These are phyloP conservation scores for Hyposmocoma kahamanoa DNA, from an alignment of 1,140 invertebrate genomes.

Conservation along the genomic window DNA sequence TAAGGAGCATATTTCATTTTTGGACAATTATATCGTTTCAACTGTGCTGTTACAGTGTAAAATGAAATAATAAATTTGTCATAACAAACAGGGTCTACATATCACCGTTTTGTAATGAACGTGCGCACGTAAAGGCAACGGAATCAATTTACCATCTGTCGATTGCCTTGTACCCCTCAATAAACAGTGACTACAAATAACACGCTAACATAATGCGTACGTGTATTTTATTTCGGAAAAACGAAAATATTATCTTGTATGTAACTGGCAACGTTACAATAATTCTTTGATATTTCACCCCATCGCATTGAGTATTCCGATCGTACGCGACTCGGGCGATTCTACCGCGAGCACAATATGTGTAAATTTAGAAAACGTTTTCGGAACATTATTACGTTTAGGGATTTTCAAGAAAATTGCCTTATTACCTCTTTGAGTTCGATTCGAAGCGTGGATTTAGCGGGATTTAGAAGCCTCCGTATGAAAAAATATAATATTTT, in stretches of 20 bases:
- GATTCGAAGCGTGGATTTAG: constrained; percentile 52
- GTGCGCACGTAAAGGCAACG: too few species aligned
- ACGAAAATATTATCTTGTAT: constrained; percentile 9
- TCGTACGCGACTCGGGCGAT: constrained; percentile 48
- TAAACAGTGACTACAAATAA: too few species aligned
- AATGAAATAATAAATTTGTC: too few species aligned
- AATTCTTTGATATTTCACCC: constrained; percentile 40
- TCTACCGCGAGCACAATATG: constrained; percentile 57
- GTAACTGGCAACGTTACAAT: constrained; percentile 27
- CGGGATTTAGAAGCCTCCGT: constrained; percentile 37
- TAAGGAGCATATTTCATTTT: too few species aligned
- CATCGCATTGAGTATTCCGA: constrained; percentile 54
- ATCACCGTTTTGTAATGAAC: too few species aligned
- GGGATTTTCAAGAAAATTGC: constrained; percentile 70
- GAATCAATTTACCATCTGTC: too few species aligned
- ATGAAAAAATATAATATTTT: constrained; percentile 4
- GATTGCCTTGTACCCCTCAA: too few species aligned
- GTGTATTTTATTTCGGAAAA: constrained; percentile 1
- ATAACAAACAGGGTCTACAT: too few species aligned
- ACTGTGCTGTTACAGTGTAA: too few species aligned
- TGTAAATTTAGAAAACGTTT: constrained; percentile 69
- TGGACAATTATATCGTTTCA: too few species aligned
- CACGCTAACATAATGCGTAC: too few species aligned
- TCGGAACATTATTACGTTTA: constrained; percentile 68
- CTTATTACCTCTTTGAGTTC: constrained; percentile 66